Base-by-base conservation (phyloP, 2,888 invertebrate species). In the Chalcosyrphus nemorum region DNA sequence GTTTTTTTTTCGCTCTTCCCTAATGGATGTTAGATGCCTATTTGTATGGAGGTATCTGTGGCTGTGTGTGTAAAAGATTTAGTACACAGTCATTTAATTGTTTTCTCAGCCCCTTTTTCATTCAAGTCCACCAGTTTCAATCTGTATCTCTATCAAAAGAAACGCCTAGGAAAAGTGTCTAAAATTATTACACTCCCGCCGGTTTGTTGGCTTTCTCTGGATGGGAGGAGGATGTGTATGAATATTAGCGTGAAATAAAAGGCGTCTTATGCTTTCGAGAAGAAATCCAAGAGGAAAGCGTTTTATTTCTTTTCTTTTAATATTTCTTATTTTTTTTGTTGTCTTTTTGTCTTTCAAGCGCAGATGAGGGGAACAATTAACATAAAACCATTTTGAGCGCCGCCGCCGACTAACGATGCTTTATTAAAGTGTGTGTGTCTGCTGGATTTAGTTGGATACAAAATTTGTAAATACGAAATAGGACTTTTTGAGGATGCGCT, bases 21-120 rank as follows among this genome's bases (percentile, higher is more conserved):
- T 81, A 70, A 75, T 74, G 74, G 72, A 35, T 68, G 80, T 66
- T 80, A 47, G 54, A 63, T 75, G 50, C 29, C 41, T 81, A 71
- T 76, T 72, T 54, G 77, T 66, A 52, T 54, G 43, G 52, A 52
- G 15, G 45, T 27, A 52, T 61, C 38, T 32, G 9, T 32, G n/a
- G n/a, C 4, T 81, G 71, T 68, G 41, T 76, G 65, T 27, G 63
- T n/a, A 63, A 68, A 45, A 19, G 76, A 76, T 81, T 76, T 71
- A 76, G 81, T 76, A 77, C 82, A 56, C 61, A 78, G 43, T 50
- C 72, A 77, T 77, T 77, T 82, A 82, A 82, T 82, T 82, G 78
- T 72, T 82, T 82, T 82, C 61, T 54, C 66, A 50, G 27, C 32
- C 70, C 15, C 47, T 32, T 43, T 45, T 47, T 24, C 41, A 43